Evolutionary conservation across 2,888 invertebrate species (phyloP).

Genomic region (Peribatodes rhomboidaria): DNA sequence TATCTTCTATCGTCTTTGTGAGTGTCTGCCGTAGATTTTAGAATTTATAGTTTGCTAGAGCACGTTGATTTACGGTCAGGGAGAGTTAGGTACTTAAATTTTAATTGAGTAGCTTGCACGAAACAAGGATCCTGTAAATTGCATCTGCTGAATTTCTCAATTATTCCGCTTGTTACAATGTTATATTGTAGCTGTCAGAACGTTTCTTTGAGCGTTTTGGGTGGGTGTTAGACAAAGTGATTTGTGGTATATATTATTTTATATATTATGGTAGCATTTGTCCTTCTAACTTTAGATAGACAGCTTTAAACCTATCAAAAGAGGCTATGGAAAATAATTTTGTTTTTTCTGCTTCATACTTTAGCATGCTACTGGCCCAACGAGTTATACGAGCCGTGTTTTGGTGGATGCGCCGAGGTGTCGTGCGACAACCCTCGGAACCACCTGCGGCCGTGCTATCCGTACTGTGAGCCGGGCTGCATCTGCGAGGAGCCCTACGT

Average conservation of each 20-base stretch:
- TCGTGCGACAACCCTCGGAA: constrained; percentile 82
- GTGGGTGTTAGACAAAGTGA: too few species aligned
- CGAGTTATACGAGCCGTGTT: constrained; percentile 79
- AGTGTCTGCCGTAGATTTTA: constrained; percentile 22
- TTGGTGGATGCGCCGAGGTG: constrained; percentile 80
- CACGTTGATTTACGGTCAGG: too few species aligned
- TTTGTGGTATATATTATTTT: too few species aligned
- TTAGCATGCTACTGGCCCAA: constrained; percentile 81
- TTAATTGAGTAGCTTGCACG: background rate
- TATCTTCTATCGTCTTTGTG: constrained; percentile 28
- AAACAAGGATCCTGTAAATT: background rate
- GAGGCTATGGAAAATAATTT: background rate
- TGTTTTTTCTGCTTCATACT: constrained; percentile 26
- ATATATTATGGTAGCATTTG: too few species aligned
- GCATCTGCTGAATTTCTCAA: background rate
- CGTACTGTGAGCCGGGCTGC: constrained; percentile 82
- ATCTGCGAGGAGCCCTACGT: constrained; percentile 81
- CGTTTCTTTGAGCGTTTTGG: too few species aligned
- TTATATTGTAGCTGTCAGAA: too few species aligned
- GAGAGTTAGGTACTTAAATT: background rate
- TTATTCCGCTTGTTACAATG: background rate
- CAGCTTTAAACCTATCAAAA: background rate
- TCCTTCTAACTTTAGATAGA: too few species aligned
- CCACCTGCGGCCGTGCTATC: constrained; percentile 81
- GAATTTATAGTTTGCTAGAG: constrained; percentile 1